phyloP scores from a whole-genome alignment of 2,113 vertebrate species.

The Podocnemis expansa region DNA sequence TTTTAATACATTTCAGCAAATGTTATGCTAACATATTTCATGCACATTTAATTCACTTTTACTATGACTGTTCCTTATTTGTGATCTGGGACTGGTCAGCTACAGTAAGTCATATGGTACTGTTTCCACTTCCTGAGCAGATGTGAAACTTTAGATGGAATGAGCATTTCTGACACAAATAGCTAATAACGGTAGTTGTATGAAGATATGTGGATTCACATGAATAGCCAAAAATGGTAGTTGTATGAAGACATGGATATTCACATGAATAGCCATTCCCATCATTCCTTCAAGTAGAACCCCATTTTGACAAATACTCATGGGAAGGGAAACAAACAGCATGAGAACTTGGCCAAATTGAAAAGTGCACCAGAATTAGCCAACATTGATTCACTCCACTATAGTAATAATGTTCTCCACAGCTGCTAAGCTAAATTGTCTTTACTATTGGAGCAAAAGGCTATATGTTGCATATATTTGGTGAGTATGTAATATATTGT shows the following conservation, averaged over 20 bases:
- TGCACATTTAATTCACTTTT: not conserved
- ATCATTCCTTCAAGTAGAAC: not conserved
- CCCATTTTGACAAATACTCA: not conserved
- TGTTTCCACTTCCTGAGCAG: not conserved
- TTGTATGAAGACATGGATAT: too few relatives aligned
- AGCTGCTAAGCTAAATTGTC: not conserved
- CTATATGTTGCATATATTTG: not conserved
- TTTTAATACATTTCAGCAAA: not conserved
- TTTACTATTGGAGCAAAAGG: not conserved
- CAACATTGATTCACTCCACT: fast-evolving
- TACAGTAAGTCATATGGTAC: not conserved
- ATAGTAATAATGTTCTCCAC: not conserved
- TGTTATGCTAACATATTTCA: not conserved
- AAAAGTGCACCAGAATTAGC: not conserved
- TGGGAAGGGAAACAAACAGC: not conserved
- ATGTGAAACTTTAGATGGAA: not conserved
- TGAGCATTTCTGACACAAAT: not conserved
- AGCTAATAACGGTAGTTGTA: not conserved
- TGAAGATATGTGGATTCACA: too few relatives aligned
- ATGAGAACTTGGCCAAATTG: fast-evolving
- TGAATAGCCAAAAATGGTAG: too few relatives aligned
- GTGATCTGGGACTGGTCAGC: not conserved
- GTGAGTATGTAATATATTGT: not conserved
- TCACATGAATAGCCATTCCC: not conserved
- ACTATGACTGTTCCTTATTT: not conserved